Percentiles rank a stretch among this genome's conserved stretches.
Evolutionary conservation across 2,113 vertebrate species (phyloP).

Genomic region (Mesoclemmys tuberculata): DNA sequence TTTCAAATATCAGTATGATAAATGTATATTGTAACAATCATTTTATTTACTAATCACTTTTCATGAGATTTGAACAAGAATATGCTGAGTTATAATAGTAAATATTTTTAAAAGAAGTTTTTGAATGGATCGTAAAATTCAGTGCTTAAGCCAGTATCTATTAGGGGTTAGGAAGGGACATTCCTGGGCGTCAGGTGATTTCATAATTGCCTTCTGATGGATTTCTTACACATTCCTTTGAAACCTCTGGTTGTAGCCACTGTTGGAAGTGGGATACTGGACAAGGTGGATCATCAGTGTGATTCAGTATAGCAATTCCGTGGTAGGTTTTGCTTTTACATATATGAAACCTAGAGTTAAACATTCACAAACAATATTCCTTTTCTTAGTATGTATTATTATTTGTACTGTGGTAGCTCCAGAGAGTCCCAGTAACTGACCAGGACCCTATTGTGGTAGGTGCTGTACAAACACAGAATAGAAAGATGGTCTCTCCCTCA

Average conservation of each 20-base stretch:
- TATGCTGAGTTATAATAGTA: background rate
- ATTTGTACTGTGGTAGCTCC: no score
- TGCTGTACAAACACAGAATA: no score
- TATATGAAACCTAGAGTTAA: no score
- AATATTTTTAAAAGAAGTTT: background rate
- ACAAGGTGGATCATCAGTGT: background rate
- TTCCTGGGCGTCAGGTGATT: background rate
- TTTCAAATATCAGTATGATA: background rate
- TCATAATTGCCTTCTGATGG: background rate
- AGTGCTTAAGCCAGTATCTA: background rate
- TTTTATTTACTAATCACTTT: fast-evolving
- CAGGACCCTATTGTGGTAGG: no score
- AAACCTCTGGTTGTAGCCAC: background rate
- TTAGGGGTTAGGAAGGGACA: background rate
- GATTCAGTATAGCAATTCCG: background rate
- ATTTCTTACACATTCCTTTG: background rate
- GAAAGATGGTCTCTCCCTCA: background rate
- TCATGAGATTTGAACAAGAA: background rate
- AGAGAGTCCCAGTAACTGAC: no score
- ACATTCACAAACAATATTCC: no score
- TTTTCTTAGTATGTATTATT: no score
- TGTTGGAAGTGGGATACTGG: background rate
- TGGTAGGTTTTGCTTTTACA: background rate
- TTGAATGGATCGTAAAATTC: background rate
- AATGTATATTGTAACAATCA: background rate